Evolutionary conservation across 2,888 invertebrate genomes (phyloP).

Genomic region (Elegia similella): DNA sequence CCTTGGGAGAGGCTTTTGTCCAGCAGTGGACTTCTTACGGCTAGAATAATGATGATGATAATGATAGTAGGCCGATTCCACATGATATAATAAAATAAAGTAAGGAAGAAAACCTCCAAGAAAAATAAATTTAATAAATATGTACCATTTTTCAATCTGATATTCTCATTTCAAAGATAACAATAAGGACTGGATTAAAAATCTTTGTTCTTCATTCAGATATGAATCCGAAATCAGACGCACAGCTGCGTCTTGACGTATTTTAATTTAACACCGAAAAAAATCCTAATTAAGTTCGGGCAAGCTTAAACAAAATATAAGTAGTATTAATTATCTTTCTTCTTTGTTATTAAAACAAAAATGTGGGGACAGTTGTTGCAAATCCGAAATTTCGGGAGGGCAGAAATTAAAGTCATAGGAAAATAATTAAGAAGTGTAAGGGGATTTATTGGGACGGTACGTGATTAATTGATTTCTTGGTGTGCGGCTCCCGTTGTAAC

Average conservation of each 20-base stretch:
- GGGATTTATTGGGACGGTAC: conserved; percentile 78
- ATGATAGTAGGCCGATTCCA: too few species aligned
- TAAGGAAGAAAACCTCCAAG: background rate
- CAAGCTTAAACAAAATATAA: conserved; percentile 78
- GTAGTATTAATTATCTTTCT: conserved; percentile 80
- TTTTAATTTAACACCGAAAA: conserved; percentile 33
- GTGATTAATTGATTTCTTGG: conserved; percentile 78
- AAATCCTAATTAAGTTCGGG: conserved; percentile 67
- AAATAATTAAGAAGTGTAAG: conserved; percentile 80
- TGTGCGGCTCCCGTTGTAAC: background rate
- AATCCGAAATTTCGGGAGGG: conserved; percentile 47
- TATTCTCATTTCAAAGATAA: background rate
- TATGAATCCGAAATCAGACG: conserved; percentile 13
- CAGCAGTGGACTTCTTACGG: too few species aligned
- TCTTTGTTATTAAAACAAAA: conserved; percentile 76
- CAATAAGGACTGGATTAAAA: background rate
- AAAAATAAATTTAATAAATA: too few species aligned
- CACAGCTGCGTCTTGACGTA: conserved; percentile 25
- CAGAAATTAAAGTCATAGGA: conserved; percentile 81
- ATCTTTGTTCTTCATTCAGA: background rate
- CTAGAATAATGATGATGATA: too few species aligned
- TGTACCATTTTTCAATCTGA: too few species aligned
- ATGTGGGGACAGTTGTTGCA: conserved; percentile 62
- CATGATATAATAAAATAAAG: too few species aligned
- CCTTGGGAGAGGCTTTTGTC: too few species aligned